Evolutionary conservation across 2,113 vertebrate genomes (phyloP), one percentile per base, ranked within the genome.

Genomic region (Perca fluviatilis): DNA sequence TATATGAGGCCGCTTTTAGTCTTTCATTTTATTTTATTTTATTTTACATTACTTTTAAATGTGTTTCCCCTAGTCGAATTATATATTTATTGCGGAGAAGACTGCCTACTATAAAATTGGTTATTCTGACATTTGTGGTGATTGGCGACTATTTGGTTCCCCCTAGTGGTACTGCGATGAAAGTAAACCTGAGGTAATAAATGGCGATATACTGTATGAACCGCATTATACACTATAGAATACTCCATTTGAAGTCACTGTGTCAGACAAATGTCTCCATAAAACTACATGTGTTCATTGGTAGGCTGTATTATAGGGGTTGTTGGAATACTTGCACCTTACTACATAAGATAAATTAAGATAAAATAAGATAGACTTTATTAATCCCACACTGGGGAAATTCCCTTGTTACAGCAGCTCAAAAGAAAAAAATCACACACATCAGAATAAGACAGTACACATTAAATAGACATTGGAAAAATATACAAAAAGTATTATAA

Each of bases 131-230:
- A 25, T 11, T 19, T 16, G 15, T 16, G 40, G 16, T 46, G 4
- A 21, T 21, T 25, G 43, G 40, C 15, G 51, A 72, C 40, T 77
- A 27, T 85, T 80, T 90, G 71, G 84, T 60, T 67, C 90, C 88
- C 83, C 65, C 92, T 87, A 89, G 90, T 88, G 93, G 53, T 76
- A 14, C 13, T 76, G 18, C 23, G 40, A 58, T 30, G 77, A 61
- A 88, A 73, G 58, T 79, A 67, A 78, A 62, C 23, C 25, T 61
- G 25, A 51, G 6, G n/a, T 46, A 54, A 6, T 30, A n/a, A 18
- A 1, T 36, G 21, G 6, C 40, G 2, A 16, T 2, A 25, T 21
- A 30, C 30, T 4, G 30, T 30, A 25, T 51, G 16, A 56, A n/a
- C 40, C 3, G 19, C 46, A 53, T 40, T 47, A 16, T n/a, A 30